These are phyloP conservation scores for Yponomeuta sedellus DNA, from an alignment of 2,888 invertebrate genomes.

Conservation along the genomic window DNA sequence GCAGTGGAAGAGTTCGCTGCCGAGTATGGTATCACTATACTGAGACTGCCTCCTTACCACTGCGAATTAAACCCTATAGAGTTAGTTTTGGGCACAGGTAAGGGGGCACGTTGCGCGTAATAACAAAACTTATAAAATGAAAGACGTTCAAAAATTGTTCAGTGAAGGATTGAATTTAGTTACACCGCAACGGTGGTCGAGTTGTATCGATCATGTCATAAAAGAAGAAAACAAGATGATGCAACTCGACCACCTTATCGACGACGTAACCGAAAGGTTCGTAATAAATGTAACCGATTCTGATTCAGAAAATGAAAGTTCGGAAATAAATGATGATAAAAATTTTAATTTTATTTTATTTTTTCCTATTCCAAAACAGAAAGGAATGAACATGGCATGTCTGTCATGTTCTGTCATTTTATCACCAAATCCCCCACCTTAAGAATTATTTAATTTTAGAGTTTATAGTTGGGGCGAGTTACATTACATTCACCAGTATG, in stretches of 20 bases:
- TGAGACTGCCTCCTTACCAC: conserved; percentile 2
- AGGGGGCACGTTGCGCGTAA: conserved; percentile 12
- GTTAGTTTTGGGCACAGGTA: conserved; percentile 14
- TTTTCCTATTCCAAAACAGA: too few species aligned
- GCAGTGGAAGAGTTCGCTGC: conserved; percentile 12
- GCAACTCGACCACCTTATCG: too few species aligned
- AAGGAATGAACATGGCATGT: too few species aligned
- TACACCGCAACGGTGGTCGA: conserved; percentile 8
- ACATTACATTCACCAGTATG: too few species aligned
- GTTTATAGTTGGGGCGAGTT: too few species aligned
- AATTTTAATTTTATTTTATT: too few species aligned
- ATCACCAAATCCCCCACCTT: too few species aligned
- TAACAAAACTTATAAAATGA: conserved; percentile 13
- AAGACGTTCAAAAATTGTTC: neutral
- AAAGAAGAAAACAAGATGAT: conserved; percentile 3
- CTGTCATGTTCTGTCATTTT: too few species aligned
- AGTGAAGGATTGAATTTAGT: neutral
- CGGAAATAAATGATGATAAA: too few species aligned
- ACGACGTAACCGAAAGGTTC: neutral
- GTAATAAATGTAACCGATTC: neutral
- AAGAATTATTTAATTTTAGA: too few species aligned
- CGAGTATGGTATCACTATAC: neutral
- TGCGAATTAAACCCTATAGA: conserved; percentile 14
- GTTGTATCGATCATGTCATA: neutral
- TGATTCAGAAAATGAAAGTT: too few species aligned